Conservation (phyloP, 2,888 invertebrate genomes). For the Nineta flava region DNA sequence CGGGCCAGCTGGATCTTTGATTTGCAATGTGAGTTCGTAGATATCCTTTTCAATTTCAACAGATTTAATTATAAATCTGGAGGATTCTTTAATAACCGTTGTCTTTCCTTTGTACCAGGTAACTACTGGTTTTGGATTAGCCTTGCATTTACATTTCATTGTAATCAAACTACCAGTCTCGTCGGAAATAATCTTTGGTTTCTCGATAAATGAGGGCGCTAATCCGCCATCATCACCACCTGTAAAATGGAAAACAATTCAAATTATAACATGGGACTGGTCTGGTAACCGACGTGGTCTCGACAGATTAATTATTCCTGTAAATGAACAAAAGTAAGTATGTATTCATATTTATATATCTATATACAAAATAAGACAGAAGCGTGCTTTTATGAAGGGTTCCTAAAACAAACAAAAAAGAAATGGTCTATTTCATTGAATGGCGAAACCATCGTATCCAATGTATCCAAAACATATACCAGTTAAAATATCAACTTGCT, state of each 20-base stretch:
- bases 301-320: neutral
- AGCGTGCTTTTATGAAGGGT: neutral
- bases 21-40: constrained; percentile 72
- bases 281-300: neutral
- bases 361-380: neutral
- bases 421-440: neutral
- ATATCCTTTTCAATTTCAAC: constrained; percentile 65
- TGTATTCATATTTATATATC: too few relatives aligned
- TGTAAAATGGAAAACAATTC: constrained; percentile 29
- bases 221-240: constrained; percentile 86
- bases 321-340: neutral
- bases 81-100: constrained; percentile 66
- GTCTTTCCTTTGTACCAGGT: constrained; percentile 84
- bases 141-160: constrained; percentile 92
- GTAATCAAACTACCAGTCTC: constrained; percentile 92
- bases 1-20: constrained; percentile 64
- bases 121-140: constrained; percentile 86
- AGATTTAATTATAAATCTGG: constrained; percentile 69
- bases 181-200: constrained; percentile 97
- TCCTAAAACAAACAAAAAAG: neutral
- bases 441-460: too few relatives aligned
- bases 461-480: neutral
- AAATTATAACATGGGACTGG: constrained; percentile 8
- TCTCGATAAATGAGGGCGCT: constrained; percentile 94
- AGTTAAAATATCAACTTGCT: too few relatives aligned